Base-by-base conservation (phyloP, 2,113 vertebrate species). In the Lophochroa leadbeateri region DNA sequence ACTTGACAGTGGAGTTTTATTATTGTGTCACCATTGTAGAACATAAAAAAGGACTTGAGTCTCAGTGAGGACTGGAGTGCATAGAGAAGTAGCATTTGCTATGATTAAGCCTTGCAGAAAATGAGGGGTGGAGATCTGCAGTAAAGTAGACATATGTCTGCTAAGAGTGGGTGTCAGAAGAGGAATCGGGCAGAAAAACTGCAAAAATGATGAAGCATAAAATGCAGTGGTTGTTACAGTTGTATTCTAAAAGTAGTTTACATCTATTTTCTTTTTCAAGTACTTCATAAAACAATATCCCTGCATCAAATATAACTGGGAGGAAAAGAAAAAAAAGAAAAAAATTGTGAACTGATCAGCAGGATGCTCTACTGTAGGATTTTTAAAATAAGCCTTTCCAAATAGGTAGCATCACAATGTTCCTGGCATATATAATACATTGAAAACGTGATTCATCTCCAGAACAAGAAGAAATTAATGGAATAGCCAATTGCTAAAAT, bases 21-120 rank as follows among this genome's bases (percentile, higher is more conserved):
- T 92, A 90, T 80, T 3, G 0, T 88, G 55, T 85, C 82, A 85
- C 7, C 2, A n/a, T 6, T 70, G 71, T 33, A 65, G 68, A 81
- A 83, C 2, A 4, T 65, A 52, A 82, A 65, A 58, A 91, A 78
- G 16, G 31, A 44, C 35, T 41, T 33, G 25, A 84, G n/a, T 67
- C 72, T 74, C 41, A 82, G 39, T n/a, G 50, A 96, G 46, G 61
- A 91, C 69, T 50, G 18, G 50, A 91, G 49, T 43, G 80, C 43
- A 84, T 28, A 70, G 58, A 82, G 25, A 91, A 90, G 61, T 82
- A 57, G 44, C 52, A 80, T 87, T 90, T 90, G 37, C 68, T 90
- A 41, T 77, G 74, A 93, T 65, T 83, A 92, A 90, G 71, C 64
- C 58, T 95, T 80, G 63, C 28, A 92, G 75, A 95, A 97, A 93